phyloP scores from a whole-genome alignment of 1,140 invertebrate species.

The Periplaneta americana region DNA sequence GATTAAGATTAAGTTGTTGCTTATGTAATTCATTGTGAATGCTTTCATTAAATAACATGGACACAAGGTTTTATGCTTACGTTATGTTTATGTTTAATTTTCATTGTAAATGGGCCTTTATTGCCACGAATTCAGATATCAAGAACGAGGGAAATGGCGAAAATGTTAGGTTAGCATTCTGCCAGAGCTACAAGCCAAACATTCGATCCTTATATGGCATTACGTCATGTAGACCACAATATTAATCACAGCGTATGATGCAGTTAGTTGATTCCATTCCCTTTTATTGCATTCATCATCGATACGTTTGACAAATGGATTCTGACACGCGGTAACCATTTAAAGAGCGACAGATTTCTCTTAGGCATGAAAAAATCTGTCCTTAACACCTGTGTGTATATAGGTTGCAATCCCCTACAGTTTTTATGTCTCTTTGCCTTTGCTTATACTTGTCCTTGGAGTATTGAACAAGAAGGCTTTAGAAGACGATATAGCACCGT shows the following conservation, averaged over 20 bases:
- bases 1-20: too few relatives aligned
- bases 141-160: too few relatives aligned
- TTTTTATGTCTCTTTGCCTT: neutral
- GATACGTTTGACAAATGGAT: neutral
- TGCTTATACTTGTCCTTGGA: neutral
- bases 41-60: too few relatives aligned
- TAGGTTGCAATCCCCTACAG: neutral
- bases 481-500: neutral
- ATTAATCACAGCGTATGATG: neutral
- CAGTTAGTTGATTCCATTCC: neutral
- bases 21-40: too few relatives aligned
- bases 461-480: neutral
- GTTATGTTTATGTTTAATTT: too few relatives aligned
- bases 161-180: too few relatives aligned
- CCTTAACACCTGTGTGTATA: neutral
- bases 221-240: neutral
- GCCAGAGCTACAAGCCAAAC: too few relatives aligned
- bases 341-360: neutral
- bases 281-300: too few relatives aligned
- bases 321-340: neutral
- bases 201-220: neutral
- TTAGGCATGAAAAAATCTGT: neutral
- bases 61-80: too few relatives aligned
- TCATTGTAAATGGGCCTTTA: too few relatives aligned
- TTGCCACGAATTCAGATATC: too few relatives aligned